phyloP scores from a whole-genome alignment of 2,797 vertebrate genomes.

The Smutsia temminckii region DNA sequence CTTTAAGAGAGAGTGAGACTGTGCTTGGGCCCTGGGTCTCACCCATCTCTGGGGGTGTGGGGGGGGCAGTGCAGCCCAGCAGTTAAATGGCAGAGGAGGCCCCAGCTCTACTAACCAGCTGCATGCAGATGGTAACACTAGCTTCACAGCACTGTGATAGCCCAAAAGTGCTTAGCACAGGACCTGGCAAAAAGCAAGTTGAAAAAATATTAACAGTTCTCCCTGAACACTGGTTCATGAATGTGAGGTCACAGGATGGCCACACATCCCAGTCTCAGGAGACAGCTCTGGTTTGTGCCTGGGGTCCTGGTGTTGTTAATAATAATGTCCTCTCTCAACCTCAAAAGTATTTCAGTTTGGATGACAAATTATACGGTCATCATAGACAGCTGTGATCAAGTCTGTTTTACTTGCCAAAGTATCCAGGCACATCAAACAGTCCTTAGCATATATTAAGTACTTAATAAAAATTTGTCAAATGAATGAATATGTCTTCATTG shows the following conservation, averaged over 20 bases:
- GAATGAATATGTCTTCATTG: background rate
- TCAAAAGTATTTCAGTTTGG: background rate
- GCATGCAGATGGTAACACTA: background rate
- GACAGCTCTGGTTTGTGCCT: background rate
- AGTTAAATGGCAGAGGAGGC: background rate
- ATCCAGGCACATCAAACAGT: background rate
- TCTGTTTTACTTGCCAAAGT: background rate
- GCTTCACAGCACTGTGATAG: background rate
- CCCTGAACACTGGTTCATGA: background rate
- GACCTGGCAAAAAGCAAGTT: background rate
- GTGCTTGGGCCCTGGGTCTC: background rate
- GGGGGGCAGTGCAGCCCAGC: background rate
- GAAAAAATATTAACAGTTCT: background rate
- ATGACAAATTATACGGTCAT: background rate
- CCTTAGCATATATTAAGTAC: background rate
- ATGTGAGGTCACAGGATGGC: background rate
- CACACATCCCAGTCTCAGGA: background rate
- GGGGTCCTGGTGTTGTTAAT: background rate
- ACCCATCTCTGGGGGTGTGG: background rate
- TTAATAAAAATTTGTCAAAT: constrained; percentile 20
- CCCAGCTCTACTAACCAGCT: background rate
- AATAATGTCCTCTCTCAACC: background rate
- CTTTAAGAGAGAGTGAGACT: background rate
- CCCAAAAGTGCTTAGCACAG: background rate
- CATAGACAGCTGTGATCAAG: background rate